Evolutionary conservation across 2,113 vertebrate genomes (phyloP), one percentile per base, ranked within the genome.

Genomic region (Rhinopithecus roxellana): DNA sequence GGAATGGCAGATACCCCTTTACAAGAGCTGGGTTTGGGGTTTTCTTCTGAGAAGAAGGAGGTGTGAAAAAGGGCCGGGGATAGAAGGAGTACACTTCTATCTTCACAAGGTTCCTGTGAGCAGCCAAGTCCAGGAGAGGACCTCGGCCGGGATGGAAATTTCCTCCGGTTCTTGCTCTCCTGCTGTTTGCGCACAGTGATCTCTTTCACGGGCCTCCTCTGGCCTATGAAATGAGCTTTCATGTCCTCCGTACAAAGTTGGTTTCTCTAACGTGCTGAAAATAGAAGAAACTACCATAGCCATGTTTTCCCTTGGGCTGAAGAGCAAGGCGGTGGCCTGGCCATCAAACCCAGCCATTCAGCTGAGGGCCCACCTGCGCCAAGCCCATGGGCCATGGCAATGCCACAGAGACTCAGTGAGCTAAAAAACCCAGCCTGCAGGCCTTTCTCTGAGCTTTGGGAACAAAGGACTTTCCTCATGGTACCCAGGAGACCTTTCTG

Each of bases 131-230:
- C 52, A 80, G 72, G 25, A n/a, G 7, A 30, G 69, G 89, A 55
- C 94, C 97, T 80, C 45, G 38, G 0, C 0, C 78, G 4, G 27
- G 90, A 61, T 98, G 98, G 98, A 98, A 98, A 98, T 98, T 98
- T 98, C 97, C 98, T 95, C 90, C 5, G 0, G 0, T 17, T 43
- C 89, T 94, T 96, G 88, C 93, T 90, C 38, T 20, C 45, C 61
- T 9, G 12, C 32, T 70, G 23, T 6, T 13, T 1, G 25, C 0
- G 9, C n/a, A 98, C 85, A 98, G 89, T 90, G 94, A 92, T 97
- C 96, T 97, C 98, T 98, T 98, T 98, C 98, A 98, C 30, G 40
- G 92, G 94, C 87, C 95, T 98, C 96, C 95, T 90, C 85, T 81
- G 87, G 61, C 59, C 84, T 91, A 87, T 77, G 78, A 98, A 98